Base-by-base conservation (phyloP, 92 coral and sea anemone species). In the Bergia puertoricense region DNA sequence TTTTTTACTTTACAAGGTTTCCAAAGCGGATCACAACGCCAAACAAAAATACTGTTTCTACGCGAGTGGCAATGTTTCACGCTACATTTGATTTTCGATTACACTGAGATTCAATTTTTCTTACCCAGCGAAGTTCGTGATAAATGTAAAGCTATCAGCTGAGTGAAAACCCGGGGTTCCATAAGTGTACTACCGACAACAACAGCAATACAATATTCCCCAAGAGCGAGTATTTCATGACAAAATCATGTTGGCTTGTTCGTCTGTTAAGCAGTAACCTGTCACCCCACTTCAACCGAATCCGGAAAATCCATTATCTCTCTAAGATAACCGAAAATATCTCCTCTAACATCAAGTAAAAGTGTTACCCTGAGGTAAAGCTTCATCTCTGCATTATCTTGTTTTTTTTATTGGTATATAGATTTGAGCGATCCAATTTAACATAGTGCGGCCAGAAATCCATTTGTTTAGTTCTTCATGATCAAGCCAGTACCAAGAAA, bases 361-460 rank as follows among this genome's bases (percentile, higher is more conserved):
- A 76, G 46, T 42, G 85, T 44, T 68, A 78, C 59, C 84, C 84
- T 51, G 15, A 71, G 87, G 87, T 84, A 36, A 71, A 80, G 78
- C 87, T 84, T 69, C 87, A 84, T 48, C 87, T 44, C 30, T 30
- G 79, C 44, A 81, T 71, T 84, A 84, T 84, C 87, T 69, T 82
- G 65, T 43, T 44, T 83, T 80, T 81, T 62, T 68, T 71, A 71
- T 84, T 84, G 87, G 77, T 84, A 45, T 46, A 46, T 39, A 82
- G 56, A 66, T 82, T 84, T 84, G 46, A 84, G 79, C 87, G 79
- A 74, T 84, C 66, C 50, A 38, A 80, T 80, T 56, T 80, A 57
- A 82, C 66, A 77, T 44, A 8, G 54, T 42, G 59, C 59, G 69
- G 69, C 69, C 43, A 44, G 18, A 71, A 68, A 45, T 45, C 77